phyloP scores from a whole-genome alignment of 2,888 invertebrate genomes.

The Spodoptera exigua region DNA sequence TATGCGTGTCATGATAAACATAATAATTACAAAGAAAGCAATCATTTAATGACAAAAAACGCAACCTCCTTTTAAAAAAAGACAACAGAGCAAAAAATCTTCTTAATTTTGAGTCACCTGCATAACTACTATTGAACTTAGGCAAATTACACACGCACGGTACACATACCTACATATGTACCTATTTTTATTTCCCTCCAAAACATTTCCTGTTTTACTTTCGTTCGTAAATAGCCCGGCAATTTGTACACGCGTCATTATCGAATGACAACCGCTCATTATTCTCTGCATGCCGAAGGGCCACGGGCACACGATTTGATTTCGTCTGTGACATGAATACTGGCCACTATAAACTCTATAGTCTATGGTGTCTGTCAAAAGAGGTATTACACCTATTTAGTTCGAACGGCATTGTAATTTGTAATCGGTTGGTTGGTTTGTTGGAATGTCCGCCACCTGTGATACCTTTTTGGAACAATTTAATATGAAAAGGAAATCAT shows the following conservation, averaged over 20 bases:
- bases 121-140: slow-evolving; percentile 53
- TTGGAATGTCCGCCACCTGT: slow-evolving; percentile 29
- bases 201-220: slow-evolving; percentile 60
- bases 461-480: slow-evolving; percentile 19
- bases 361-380: slow-evolving; percentile 43
- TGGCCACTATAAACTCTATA: slow-evolving; percentile 21
- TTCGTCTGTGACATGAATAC: slow-evolving; percentile 49
- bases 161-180: slow-evolving; percentile 30
- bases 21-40: too few species aligned
- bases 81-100: slow-evolving; percentile 22
- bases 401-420: slow-evolving; percentile 31
- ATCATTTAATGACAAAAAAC: slow-evolving; percentile 22
- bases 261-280: slow-evolving; percentile 69
- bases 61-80: slow-evolving; percentile 7
- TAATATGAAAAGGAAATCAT: slow-evolving; percentile 24
- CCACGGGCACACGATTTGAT: slow-evolving; percentile 42
- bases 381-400: slow-evolving; percentile 44
- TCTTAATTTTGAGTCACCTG: slow-evolving; percentile 35
- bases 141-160: slow-evolving; percentile 63
- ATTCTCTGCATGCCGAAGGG: slow-evolving; percentile 57
- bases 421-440: slow-evolving; percentile 20
- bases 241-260: slow-evolving; percentile 67
- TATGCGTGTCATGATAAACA: too few species aligned
- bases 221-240: slow-evolving; percentile 68
- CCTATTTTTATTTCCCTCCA: slow-evolving; percentile 53